These are phyloP conservation scores for Epizoanthus rinbou DNA, from an alignment of 92 coral and sea anemone species.

Conservation along the genomic window DNA sequence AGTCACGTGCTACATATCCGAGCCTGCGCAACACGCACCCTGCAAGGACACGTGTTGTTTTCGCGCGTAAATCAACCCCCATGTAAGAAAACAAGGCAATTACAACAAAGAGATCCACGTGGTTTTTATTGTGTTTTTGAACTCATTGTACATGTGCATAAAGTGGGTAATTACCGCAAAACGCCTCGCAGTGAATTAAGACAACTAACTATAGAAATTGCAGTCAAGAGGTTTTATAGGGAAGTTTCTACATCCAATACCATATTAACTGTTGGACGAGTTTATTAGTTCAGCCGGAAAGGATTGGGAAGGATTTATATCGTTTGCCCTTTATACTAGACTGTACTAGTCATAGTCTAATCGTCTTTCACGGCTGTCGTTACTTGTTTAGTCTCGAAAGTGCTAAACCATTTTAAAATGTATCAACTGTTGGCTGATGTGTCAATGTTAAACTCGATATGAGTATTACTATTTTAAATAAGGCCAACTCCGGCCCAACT, in stretches of 20 bases:
- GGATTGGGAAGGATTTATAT: background rate
- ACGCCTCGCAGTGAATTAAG: background rate
- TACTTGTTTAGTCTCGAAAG: background rate
- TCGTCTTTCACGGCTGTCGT: slow-evolving; percentile 1
- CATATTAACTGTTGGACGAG: background rate
- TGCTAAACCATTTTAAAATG: background rate
- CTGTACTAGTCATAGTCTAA: background rate
- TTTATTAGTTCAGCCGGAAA: background rate
- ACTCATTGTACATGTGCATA: slow-evolving; percentile 1
- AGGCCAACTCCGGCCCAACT: background rate
- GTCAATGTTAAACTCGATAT: background rate
- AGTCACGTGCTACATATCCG: slow-evolving; percentile 63
- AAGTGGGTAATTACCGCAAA: background rate
- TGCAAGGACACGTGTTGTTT: slow-evolving; percentile 37
- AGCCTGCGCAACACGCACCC: slow-evolving; percentile 60
- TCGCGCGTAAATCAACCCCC: slow-evolving; percentile 40
- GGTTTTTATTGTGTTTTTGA: slow-evolving; percentile 18
- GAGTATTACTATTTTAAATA: background rate
- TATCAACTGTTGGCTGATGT: background rate
- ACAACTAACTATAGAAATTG: background rate
- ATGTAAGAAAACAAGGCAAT: slow-evolving; percentile 27
- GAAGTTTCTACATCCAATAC: background rate
- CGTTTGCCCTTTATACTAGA: background rate
- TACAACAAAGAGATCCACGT: slow-evolving; percentile 36
- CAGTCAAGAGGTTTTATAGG: background rate